Base-by-base conservation (phyloP, 1,140 invertebrate genomes). In the Mesaphorura yosii region DNA sequence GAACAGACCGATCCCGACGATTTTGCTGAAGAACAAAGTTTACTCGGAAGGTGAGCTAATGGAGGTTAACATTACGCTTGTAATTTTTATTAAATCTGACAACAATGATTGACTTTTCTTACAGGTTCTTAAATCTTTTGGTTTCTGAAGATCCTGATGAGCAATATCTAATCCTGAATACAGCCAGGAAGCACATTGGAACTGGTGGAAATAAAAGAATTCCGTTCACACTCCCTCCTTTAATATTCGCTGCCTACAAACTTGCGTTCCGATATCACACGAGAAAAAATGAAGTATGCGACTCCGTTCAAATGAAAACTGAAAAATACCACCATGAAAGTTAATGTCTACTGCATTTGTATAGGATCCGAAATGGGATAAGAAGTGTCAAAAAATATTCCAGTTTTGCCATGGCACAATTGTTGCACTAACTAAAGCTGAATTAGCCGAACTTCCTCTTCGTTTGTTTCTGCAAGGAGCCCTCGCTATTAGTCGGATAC, bases 371-470 rank as follows among this genome's bases (percentile, higher is more conserved):
- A 89, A 93, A 73, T 98, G 94, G 92, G 87, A 95, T 66, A 95
- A 93, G 67, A 98, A 98, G 68, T 93, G 92, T 64, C 83, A 90
- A 65, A 97, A 97, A 71, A 94, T 98, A 46, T 96, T 98, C 71
- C 86, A 95, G 67, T 98, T 96, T 68, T 96, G 91, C 66, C 91
- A 96, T 67, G 82, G 88, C 56, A 96, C 91, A 2, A 95, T 98
- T 55, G 84, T 79, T 23, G 84, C 87, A 29, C 69, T 99, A 34
- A 88, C 91, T 52, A 96, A 96, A 68, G 90, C 88, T 0, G 89
- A 94, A 69, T 73, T 92, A 37, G 84, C 91, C 0, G 94, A 98
- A 66, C 68, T 98, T 50, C 88, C 93, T 0, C 70, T 98, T 7
- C 78, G 93, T 66, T 68, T 99, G 22, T 98, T 94, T 71, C 75